Base-by-base conservation (phyloP, 2,888 invertebrate genomes). In the Geophilus truncorum region DNA sequence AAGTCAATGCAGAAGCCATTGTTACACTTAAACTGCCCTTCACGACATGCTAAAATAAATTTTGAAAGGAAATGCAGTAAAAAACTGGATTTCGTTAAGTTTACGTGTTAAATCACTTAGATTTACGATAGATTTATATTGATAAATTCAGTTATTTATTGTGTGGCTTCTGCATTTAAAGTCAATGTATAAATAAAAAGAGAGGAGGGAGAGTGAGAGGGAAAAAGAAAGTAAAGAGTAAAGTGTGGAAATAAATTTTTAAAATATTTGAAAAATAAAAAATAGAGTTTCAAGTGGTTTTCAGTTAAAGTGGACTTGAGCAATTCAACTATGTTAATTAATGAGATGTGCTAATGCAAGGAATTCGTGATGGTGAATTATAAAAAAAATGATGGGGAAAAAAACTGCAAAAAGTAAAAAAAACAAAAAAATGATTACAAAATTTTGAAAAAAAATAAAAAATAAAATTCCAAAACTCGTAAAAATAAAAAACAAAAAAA, bases 1-100 rank as follows among this genome's bases (percentile, higher is more conserved):
- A 82, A 82, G 30, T 84, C 84, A 77, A 87, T 85, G 84, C 87
- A 87, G 51, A 84, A 82, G 18, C 85, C 84, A 83, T 85, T 85
- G n/a, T 82, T 81, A 84, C 87, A 87, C 40, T 81, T 83, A 82
- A 85, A 86, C 83, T 85, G 84, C 77, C 84, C 84, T 23, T 82
- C 82, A 36, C 82, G 80, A 81, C 86, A 86, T 18, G 84, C 78
- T 45, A 81, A 21, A 78, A 77, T 12, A 18, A 21, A 75, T 23
- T 75, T 25, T 12, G n/a, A 10, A n/a, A 32, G 12, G 10, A 15
- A 76, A 76, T 32, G 77, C 1, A n/a, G 3, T 32, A 51, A 3
- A n/a, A n/a, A 51, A 51, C 51, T 51, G 51, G 51, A 51, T 51
- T 18, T 4, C 4, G 7, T 51, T 51, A 18, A 45, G 18, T 15